A percentile compares a stretch with the other conserved stretches of the same genome.
phyloP scores from a whole-genome alignment of 2,113 vertebrate genomes.

The Recurvirostra avosetta region DNA sequence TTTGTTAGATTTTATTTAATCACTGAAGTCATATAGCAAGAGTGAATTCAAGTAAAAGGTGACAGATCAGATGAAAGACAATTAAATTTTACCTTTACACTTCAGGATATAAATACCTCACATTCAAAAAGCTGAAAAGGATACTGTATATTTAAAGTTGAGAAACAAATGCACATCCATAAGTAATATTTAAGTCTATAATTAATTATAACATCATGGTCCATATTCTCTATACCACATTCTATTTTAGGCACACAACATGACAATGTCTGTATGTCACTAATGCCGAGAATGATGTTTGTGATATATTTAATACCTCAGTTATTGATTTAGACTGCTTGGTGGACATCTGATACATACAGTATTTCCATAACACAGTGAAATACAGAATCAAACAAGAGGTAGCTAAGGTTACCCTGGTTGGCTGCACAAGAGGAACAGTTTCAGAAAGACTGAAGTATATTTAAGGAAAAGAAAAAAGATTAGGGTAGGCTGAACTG shows the following conservation, averaged over 20 bases:
- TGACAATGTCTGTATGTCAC: constrained; percentile 60
- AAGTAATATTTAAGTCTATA: constrained; percentile 50
- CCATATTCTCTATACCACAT: constrained; percentile 46
- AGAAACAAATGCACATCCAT: constrained; percentile 48
- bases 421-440: not conserved
- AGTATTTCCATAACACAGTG: constrained; percentile 38
- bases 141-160: not conserved
- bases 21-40: not conserved
- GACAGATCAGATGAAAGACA: not conserved
- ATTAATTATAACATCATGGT: constrained; percentile 56
- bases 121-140: constrained; percentile 39
- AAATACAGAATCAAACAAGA: constrained; percentile 48
- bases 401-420: constrained; percentile 36
- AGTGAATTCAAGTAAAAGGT: constrained; percentile 3
- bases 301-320: constrained; percentile 66
- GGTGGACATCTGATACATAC: constrained; percentile 46
- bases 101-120: constrained; percentile 38
- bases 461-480: not conserved
- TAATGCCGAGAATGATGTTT: constrained; percentile 52
- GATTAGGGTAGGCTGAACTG: not conserved
- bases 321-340: constrained; percentile 57
- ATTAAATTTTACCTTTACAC: not conserved
- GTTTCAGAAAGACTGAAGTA: not conserved
- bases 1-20: constrained; percentile 7
- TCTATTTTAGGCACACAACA: constrained; percentile 52